phyloP scores from a whole-genome alignment of 2,797 vertebrate species.

The Rhinophrynus dorsalis region DNA sequence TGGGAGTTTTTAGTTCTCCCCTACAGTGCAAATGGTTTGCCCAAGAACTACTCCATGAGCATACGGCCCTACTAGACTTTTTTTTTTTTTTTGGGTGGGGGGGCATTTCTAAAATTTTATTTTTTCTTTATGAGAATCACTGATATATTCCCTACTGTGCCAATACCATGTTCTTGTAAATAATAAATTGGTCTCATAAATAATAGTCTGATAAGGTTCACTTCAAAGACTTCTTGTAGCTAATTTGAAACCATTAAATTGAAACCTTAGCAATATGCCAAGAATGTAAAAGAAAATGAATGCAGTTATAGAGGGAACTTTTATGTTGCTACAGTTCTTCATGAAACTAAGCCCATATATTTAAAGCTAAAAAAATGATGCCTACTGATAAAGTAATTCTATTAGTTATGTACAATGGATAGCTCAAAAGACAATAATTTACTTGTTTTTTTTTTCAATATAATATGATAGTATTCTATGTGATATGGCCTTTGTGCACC shows the following conservation, averaged over 20 bases:
- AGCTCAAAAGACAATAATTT: too few species aligned
- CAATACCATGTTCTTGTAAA: slow-evolving; percentile 15
- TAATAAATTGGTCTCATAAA: slow-evolving; percentile 23
- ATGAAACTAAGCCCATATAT: too few species aligned
- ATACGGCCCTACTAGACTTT: too few species aligned
- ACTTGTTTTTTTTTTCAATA: too few species aligned
- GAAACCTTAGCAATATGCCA: not conserved
- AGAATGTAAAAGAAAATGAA: too few species aligned
- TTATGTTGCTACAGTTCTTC: not conserved
- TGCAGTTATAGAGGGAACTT: not conserved
- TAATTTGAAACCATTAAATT: slow-evolving; percentile 10
- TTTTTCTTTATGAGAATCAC: not conserved
- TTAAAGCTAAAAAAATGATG: not conserved
- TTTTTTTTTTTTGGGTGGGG: too few species aligned
- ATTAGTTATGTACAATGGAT: not conserved
- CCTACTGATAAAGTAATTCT: not conserved
- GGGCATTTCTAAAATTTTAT: too few species aligned
- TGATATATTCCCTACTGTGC: slow-evolving; percentile 3
- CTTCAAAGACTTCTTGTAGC: slow-evolving; percentile 3
- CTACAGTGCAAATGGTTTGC: too few species aligned
- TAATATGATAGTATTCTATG: too few species aligned
- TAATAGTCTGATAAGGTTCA: slow-evolving; percentile 9
- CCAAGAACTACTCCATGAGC: too few species aligned
- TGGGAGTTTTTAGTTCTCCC: too few species aligned
- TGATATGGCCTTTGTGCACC: too few species aligned